Base-by-base conservation (phyloP, 2,888 invertebrate genomes). In the Blastobasis adustella region DNA sequence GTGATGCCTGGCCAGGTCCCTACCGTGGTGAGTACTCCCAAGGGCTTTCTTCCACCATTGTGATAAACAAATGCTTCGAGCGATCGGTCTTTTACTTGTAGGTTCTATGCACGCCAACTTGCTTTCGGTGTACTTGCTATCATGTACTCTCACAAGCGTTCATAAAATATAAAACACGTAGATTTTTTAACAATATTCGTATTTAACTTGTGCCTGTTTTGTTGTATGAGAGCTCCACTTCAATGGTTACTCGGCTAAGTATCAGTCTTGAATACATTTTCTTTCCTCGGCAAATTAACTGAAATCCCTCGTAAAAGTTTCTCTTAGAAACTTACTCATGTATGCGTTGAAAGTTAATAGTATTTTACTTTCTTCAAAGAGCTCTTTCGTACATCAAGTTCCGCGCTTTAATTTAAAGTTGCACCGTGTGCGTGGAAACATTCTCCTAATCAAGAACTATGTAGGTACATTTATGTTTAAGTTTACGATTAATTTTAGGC, bases 1-100 rank as follows among this genome's bases (percentile, higher is more conserved):
- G 93, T 97, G 76, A 92, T 97, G 82, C 95, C 96, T 86, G 96
- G 96, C 85, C 97, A 97, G 92, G 95, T 97, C 82, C 96, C 95
- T 82, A 79, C 95, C 79, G 96, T 97, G 93, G 97, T 97, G 90
- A 94, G 96, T 92, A 59, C 56, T 51, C 37, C 46, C 4, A 5
- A 1, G 42, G 9, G 42, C 9, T 42, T 10, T 42, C 9, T 42
- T 9, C 42, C 4, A 42, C 10, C 42, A 5, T 6, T 49, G 50
- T 54, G 54, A 58, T 55, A 55, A 57, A 62, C 55, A 57, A 67
- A 65, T 55, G 84, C 84, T 81, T 83, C 58, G 82, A 86, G 86
- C 82, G 86, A 82, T 85, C 84, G 85, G 85, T 78, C 83, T 69
- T 73, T 68, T 62, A 73, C 66, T 66, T 53, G 63, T 73, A 73